Percentiles rank a stretch among this genome's conserved stretches.
Conservation (phyloP, 2,113 vertebrate genomes). For the Mormyrus lacerda region DNA sequence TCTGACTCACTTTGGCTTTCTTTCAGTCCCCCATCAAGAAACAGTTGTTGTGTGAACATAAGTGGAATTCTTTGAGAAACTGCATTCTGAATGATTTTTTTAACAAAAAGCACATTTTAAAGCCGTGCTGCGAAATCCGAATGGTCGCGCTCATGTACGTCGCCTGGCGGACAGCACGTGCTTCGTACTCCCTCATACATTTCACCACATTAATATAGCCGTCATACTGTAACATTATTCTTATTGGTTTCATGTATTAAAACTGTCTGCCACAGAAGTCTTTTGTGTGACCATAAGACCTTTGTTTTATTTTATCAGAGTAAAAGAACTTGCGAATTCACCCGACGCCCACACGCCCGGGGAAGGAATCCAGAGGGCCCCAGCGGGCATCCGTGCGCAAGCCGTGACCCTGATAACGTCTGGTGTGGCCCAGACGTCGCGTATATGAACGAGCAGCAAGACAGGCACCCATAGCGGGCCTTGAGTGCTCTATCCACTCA, state of each 20-base stretch:
- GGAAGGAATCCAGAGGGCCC: conserved; percentile 48
- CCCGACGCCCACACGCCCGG: conserved; percentile 42
- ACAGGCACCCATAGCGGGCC: conserved; percentile 5
- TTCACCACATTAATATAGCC: neutral
- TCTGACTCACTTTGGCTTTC: neutral
- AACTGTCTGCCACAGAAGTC: conserved; percentile 25
- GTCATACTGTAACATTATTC: neutral
- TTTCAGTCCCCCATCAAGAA: neutral
- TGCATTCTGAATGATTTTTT: neutral
- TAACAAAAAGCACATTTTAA: neutral
- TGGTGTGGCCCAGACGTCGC: neutral
- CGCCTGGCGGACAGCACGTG: neutral
- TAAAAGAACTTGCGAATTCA: conserved; percentile 50
- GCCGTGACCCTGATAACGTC: conserved; percentile 26
- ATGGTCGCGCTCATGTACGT: no score
- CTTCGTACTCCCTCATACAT: neutral
- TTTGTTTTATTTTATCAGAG: conserved; percentile 35
- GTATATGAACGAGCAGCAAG: neutral
- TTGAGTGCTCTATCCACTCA: neutral
- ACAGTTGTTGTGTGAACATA: neutral
- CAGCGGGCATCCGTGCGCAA: conserved; percentile 44
- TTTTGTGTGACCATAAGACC: conserved; percentile 27
- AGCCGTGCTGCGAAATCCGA: neutral
- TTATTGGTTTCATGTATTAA: neutral
- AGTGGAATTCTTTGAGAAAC: neutral